These are phyloP conservation scores for Donacobius atricapilla DNA, from an alignment of 2,113 vertebrate species.

Conservation along the genomic window DNA sequence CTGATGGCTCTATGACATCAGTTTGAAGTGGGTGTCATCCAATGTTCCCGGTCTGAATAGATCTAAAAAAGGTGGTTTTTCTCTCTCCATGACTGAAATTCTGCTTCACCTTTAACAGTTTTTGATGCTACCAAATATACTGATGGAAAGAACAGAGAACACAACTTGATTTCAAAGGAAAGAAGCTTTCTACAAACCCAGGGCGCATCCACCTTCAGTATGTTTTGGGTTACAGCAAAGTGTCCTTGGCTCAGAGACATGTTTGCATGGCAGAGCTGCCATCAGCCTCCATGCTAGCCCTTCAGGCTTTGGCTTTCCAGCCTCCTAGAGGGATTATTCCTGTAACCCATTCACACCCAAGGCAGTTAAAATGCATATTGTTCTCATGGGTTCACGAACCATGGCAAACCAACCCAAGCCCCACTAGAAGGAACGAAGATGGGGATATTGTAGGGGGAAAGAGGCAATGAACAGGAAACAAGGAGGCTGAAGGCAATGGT, in stretches of 20 bases:
- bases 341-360: background rate
- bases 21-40: background rate
- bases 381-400: background rate
- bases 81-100: background rate
- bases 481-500: background rate
- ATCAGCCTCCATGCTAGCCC: background rate
- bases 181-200: background rate
- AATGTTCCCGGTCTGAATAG: background rate
- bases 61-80: background rate
- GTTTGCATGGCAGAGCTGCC: background rate
- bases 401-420: background rate
- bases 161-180: background rate
- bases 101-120: background rate
- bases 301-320: background rate
- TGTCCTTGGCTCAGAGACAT: background rate
- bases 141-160: background rate
- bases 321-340: background rate
- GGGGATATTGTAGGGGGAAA: background rate
- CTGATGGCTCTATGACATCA: background rate
- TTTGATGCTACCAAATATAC: background rate
- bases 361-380: background rate
- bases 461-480: background rate
- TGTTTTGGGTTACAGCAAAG: background rate
- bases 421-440: background rate
- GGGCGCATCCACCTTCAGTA: background rate